Conservation (phyloP, 37 sponge, comb jelly and placozoan genomes). For the Ianthella basta region DNA sequence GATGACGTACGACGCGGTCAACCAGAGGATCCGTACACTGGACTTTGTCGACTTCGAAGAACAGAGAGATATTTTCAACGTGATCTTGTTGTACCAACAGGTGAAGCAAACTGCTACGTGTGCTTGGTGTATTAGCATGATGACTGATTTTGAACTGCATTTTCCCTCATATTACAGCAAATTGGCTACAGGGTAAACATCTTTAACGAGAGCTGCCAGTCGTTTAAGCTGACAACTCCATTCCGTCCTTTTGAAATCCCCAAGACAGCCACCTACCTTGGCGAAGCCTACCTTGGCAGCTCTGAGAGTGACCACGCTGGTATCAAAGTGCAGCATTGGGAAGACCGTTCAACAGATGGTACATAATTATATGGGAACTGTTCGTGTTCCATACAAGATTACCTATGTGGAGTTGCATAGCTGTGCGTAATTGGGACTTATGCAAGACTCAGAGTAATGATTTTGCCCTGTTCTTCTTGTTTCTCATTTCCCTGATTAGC, state of each 20-base stretch:
- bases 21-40: neutral
- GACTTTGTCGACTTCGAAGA: neutral
- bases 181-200: neutral
- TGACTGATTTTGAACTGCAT: too few species aligned
- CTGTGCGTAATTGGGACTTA: too few species aligned
- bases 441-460: too few species aligned
- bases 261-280: constrained; percentile 34
- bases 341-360: neutral
- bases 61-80: neutral
- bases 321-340: constrained; percentile 32
- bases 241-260: constrained; percentile 59
- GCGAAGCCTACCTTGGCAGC: constrained; percentile 43
- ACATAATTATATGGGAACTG: neutral
- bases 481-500: neutral
- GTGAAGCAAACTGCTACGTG: neutral
- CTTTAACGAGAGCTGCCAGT: neutral
- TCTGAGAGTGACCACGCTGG: constrained; percentile 31
- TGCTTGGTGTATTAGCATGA: too few species aligned
- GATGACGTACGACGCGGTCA: constrained; percentile 12
- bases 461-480: too few species aligned
- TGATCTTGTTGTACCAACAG: neutral
- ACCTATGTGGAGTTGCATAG: too few species aligned
- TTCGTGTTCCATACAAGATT: too few species aligned
- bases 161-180: neutral
- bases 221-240: neutral